Percentiles rank a stretch among this genome's conserved stretches.
Evolutionary conservation across 2,113 vertebrate species (phyloP).

Genomic region (Pungitius pungitius): DNA sequence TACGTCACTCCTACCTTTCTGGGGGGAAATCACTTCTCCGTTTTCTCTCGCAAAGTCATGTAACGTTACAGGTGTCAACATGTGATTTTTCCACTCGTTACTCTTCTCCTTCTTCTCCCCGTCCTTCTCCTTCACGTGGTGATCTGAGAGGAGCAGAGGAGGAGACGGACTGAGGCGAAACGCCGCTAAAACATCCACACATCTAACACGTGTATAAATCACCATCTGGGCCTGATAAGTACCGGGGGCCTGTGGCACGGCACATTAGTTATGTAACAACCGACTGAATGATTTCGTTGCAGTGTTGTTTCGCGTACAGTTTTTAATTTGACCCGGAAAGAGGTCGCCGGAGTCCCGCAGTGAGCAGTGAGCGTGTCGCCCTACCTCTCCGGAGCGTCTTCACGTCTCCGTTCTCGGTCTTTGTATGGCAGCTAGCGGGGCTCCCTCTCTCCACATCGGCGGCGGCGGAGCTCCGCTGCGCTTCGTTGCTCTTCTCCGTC

Average conservation of each 20-base stretch:
- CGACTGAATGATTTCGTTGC: not conserved
- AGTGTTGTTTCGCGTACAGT: rapidly evolving
- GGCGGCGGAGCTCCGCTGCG: conserved; percentile 74
- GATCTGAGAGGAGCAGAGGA: conserved; percentile 80
- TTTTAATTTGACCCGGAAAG: not conserved
- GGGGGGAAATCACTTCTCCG: conserved; percentile 85
- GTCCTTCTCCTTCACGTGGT: conserved; percentile 85
- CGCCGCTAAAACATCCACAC: conserved; percentile 41
- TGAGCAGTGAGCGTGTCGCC: conserved; percentile 2
- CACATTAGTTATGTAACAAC: conserved; percentile 39
- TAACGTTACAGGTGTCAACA: conserved; percentile 80
- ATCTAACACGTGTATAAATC: conserved; percentile 73
- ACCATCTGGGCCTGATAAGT: conserved; percentile 72
- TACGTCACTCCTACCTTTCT: conserved; percentile 83
- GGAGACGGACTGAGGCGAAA: conserved; percentile 15
- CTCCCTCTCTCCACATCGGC: conserved; percentile 70
- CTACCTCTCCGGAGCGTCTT: conserved; percentile 72
- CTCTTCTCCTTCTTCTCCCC: conserved; percentile 84
- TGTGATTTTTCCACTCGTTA: conserved; percentile 90
- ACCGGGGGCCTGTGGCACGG: conserved; percentile 57
- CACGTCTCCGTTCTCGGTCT: conserved; percentile 81
- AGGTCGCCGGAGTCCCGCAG: not conserved
- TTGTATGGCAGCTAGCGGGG: conserved; percentile 76
- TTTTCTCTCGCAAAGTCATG: conserved; percentile 91
- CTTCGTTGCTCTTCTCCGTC: conserved; percentile 80